Evolutionary conservation across 2,113 vertebrate genomes (phyloP).

Genomic region (Haplochromis burtoni): DNA sequence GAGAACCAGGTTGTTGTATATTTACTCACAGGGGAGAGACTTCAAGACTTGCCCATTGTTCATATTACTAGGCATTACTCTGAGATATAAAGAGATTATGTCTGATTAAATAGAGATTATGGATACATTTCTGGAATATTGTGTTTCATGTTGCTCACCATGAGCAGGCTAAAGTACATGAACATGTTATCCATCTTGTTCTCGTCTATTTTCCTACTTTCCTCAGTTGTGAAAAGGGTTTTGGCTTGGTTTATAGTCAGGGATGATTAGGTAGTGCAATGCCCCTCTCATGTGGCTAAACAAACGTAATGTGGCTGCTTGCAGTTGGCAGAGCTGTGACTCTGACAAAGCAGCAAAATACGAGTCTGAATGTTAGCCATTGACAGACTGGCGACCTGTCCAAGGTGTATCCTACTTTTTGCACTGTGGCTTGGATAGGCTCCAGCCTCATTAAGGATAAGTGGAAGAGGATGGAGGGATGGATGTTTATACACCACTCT

Average conservation of each 20-base stretch:
- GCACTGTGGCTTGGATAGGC: not conserved
- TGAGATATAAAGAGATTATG: conserved; percentile 31
- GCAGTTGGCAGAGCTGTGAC: not conserved
- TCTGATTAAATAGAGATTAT: conserved; percentile 11
- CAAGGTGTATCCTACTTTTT: not conserved
- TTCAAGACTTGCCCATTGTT: conserved; percentile 3
- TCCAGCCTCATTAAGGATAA: not conserved
- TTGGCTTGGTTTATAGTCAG: not conserved
- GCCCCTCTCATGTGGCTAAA: too few species aligned
- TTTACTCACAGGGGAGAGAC: conserved; percentile 17
- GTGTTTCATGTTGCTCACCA: conserved; percentile 14
- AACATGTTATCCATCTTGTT: conserved; percentile 7
- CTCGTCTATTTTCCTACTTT: not conserved
- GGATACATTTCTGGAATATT: conserved; percentile 4
- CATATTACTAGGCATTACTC: conserved; percentile 28
- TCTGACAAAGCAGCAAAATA: not conserved
- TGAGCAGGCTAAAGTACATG: not conserved
- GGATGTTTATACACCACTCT: not conserved
- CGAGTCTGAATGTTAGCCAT: not conserved
- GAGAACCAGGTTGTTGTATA: conserved; percentile 43
- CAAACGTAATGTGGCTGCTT: not conserved
- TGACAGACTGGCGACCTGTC: not conserved
- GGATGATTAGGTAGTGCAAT: not conserved
- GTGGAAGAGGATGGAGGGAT: not conserved
- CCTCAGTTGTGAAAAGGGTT: not conserved